Evolutionary conservation across 2,113 vertebrate species (phyloP).

Genomic region (Rynchops niger): DNA sequence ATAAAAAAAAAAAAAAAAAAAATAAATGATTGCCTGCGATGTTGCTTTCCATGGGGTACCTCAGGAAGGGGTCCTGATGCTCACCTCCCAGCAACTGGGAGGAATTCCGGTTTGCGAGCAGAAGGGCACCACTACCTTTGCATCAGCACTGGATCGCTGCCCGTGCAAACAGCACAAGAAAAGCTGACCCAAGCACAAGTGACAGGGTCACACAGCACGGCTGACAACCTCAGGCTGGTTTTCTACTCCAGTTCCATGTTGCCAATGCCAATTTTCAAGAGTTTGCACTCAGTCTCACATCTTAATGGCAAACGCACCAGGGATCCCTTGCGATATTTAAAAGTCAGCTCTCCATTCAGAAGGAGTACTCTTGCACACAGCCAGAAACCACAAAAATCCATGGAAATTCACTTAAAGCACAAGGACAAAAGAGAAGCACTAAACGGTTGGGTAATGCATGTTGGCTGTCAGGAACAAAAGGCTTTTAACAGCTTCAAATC

Average conservation of each 20-base stretch:
- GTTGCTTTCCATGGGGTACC: background rate
- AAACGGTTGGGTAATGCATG: background rate
- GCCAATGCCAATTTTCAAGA: background rate
- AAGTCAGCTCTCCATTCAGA: background rate
- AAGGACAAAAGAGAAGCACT: slow-evolving; percentile 19
- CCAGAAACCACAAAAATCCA: background rate
- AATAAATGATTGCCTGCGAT: background rate
- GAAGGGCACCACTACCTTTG: background rate
- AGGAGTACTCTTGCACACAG: background rate
- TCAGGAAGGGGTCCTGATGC: background rate
- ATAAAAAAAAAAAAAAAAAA: background rate
- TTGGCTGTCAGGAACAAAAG: background rate
- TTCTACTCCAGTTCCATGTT: accelerated
- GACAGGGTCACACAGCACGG: background rate
- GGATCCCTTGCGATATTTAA: background rate
- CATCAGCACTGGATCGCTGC: background rate
- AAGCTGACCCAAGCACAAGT: background rate
- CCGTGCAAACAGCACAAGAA: background rate
- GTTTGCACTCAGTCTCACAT: background rate
- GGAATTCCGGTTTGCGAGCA: background rate
- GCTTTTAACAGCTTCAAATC: background rate
- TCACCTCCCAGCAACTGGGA: background rate
- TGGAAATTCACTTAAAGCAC: background rate
- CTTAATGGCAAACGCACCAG: background rate
- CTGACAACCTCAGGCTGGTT: background rate